Base-by-base conservation (phyloP, 2,113 vertebrate genomes). In the Megaceryle maxima region DNA sequence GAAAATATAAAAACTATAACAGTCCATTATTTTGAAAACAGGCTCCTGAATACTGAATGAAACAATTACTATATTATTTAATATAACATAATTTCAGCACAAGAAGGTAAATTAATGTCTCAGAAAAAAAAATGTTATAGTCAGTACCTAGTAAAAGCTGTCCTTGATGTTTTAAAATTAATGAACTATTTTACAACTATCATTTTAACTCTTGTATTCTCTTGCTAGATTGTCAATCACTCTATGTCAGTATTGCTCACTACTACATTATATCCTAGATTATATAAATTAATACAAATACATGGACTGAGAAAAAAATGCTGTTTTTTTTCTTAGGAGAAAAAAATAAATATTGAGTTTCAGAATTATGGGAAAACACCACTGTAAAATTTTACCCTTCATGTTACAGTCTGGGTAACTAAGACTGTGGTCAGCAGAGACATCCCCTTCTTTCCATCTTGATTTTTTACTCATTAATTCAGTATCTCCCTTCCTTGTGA, bases 251-350 rank as follows among this genome's bases (percentile, higher is more conserved):
- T 76, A 46, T 83, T 55, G 26, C 46, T 87, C 59, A 81, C 8
- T 85, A 22, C 6, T 66, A 17, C 4, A 1, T 68, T 64, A 37
- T 56, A 73, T 64, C 35, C 35, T 76, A 56, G 28, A 51, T 7
- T 2, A 0, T 10, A 50, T 44, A 69, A 55, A 82, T 67, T 31
- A 3, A 60, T 35, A 43, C 29, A 29, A 29, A 39, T 44, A n/a
- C 4, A 43, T 20, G 4, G 6, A 33, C 43, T 6, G 22, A 81
- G 19, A 31, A 39, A 68, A 69, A 72, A 72, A 64, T 25, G 21
- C 2, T 16, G 6, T 2, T 0, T 4, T 20, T 18, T 46, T 44
- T 44, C 21, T 67, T 29, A 17, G 8, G 24, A 9, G 22, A 33
- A 46, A 19, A 10, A 53, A 73, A 64, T 29, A 21, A 51, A 20